Evolutionary conservation across 2,797 vertebrate genomes (phyloP).

Genomic region (Sebastolobus altivelis): DNA sequence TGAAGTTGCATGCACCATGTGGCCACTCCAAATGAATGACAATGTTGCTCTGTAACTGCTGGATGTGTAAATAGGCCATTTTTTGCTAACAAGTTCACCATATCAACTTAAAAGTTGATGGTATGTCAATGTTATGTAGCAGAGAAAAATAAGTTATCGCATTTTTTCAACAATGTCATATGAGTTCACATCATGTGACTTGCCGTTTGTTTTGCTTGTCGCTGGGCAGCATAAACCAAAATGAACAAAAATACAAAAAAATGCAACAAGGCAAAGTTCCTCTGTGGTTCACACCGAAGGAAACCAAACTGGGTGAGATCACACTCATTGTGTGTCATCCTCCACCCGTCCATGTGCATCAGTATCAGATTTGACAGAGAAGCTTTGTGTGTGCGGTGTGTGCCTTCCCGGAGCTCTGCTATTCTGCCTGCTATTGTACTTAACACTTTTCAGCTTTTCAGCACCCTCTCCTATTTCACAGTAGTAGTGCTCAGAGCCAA

Average conservation of each 20-base stretch:
- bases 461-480: conserved; percentile 70
- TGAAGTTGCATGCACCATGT: no score
- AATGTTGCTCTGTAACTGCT: not conserved
- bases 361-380: conserved; percentile 43
- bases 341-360: conserved; percentile 34
- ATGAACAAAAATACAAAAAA: conserved; percentile 31
- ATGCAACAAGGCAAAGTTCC: conserved; percentile 4
- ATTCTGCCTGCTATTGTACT: conserved; percentile 49
- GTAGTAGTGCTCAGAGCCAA: conserved; percentile 52
- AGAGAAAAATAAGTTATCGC: not conserved
- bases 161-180: not conserved
- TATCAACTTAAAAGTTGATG: not conserved
- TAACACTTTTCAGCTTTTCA: conserved; percentile 64
- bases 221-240: conserved; percentile 28
- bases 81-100: not conserved
- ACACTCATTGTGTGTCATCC: conserved; percentile 36
- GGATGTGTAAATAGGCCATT: no score
- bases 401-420: conserved; percentile 5
- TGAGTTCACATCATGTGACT: not conserved
- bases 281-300: conserved; percentile 9
- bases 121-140: not conserved
- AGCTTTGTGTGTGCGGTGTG: conserved; percentile 38
- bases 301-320: conserved; percentile 41
- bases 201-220: conserved; percentile 11
- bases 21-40: not conserved